These are phyloP conservation scores for Barypeithes pellucidus DNA, from an alignment of 2,888 invertebrate genomes.

Conservation along the genomic window DNA sequence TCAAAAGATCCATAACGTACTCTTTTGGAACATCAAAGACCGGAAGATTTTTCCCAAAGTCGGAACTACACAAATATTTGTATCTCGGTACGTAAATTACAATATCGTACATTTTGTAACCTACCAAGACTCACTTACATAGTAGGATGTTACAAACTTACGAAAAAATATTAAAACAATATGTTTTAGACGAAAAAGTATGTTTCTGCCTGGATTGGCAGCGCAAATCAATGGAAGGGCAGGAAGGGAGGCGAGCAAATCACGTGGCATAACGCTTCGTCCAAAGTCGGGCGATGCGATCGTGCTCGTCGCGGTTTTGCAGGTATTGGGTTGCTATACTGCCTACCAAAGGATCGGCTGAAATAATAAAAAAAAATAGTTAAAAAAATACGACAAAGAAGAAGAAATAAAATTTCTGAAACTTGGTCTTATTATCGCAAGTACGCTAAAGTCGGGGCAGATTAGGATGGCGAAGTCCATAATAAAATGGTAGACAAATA, in stretches of 20 bases:
- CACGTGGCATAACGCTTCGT: conserved; percentile 98
- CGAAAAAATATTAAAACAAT: conserved; percentile 56
- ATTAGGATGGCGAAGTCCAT: too few relatives aligned
- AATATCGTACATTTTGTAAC: conserved; percentile 59
- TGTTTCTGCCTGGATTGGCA: conserved; percentile 67
- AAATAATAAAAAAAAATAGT: conserved; percentile 58
- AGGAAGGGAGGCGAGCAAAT: conserved; percentile 70
- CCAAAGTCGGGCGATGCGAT: conserved; percentile 98
- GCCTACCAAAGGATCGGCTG: conserved; percentile 97
- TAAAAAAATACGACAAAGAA: too few relatives aligned
- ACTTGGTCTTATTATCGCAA: too few relatives aligned
- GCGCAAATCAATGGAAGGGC: conserved; percentile 65
- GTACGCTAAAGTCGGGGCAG: too few relatives aligned
- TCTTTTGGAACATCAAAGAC: conserved; percentile 25
- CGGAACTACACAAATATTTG: conserved; percentile 51
- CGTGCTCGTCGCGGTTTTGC: conserved; percentile 97
- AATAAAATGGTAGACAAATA: too few relatives aligned
- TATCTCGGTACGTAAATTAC: conserved; percentile 58
- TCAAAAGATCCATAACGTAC: conserved; percentile 32
- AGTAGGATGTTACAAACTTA: conserved; percentile 58
- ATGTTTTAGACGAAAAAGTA: conserved; percentile 61
- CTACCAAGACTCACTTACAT: conserved; percentile 57
- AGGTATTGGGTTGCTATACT: conserved; percentile 99
- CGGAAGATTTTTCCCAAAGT: conserved; percentile 46
- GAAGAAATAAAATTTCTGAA: too few relatives aligned